phyloP scores from a whole-genome alignment of 2,797 vertebrate species.

The Pangasius sanitwongsei region DNA sequence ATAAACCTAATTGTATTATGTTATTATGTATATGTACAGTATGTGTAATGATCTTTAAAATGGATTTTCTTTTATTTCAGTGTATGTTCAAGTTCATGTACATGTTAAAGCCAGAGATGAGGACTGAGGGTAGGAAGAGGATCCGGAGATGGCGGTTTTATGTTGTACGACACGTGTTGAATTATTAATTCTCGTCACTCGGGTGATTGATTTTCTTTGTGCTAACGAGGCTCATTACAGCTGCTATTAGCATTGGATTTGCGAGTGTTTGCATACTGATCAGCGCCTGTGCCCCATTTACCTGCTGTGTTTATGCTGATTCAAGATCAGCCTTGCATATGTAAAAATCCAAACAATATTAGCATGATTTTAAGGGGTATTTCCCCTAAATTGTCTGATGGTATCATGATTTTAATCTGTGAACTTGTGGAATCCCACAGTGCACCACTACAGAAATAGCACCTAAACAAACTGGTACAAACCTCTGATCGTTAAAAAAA shows the following conservation, averaged over 20 bases:
- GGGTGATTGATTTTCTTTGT: constrained; percentile 76
- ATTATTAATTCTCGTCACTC: constrained; percentile 74
- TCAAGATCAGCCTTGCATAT: not conserved
- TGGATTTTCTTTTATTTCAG: not conserved
- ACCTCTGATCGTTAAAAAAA: not conserved
- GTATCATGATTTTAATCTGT: not conserved
- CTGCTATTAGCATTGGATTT: constrained; percentile 68
- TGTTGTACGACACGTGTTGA: constrained; percentile 63
- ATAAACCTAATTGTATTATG: not conserved
- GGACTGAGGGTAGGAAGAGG: constrained; percentile 50
- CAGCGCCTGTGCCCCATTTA: constrained; percentile 57
- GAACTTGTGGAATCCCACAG: not conserved
- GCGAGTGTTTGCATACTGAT: constrained; percentile 68
- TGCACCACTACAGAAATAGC: not conserved
- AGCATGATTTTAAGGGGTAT: not conserved
- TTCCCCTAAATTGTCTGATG: not conserved
- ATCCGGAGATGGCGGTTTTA: constrained; percentile 49
- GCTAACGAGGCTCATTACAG: constrained; percentile 81
- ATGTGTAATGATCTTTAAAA: not conserved
- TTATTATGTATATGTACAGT: not conserved
- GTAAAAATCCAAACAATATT: not conserved
- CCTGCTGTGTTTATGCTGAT: constrained; percentile 1
- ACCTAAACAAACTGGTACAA: not conserved
- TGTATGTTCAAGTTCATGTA: not conserved
- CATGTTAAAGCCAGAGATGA: constrained; percentile 27